A percentile compares a stretch with the other conserved stretches of the same genome.
phyloP scores from a whole-genome alignment of 2,888 invertebrate genomes.

The Amphipyra tragopoginis region DNA sequence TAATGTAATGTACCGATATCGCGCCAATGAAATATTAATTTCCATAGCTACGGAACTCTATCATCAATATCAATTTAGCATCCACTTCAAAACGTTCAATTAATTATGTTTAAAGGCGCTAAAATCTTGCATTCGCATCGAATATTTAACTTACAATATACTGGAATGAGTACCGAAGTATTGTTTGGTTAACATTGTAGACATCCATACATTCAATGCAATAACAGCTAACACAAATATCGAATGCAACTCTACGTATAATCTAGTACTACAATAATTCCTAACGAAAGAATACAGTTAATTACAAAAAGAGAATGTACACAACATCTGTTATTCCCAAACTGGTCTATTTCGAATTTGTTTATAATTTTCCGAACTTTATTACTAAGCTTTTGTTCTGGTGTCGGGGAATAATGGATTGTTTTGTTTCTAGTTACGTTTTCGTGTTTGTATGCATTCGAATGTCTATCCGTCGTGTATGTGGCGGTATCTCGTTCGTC shows the following conservation, averaged over 20 bases:
- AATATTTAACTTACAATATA: slow-evolving; percentile 49
- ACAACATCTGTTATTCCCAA: slow-evolving; percentile 60
- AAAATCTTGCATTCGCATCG: slow-evolving; percentile 54
- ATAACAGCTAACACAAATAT: slow-evolving; percentile 40
- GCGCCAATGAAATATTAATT: slow-evolving; percentile 69
- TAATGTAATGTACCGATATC: slow-evolving; percentile 54
- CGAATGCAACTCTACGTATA: slow-evolving; percentile 55
- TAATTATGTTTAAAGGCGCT: slow-evolving; percentile 72
- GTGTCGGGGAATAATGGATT: slow-evolving; percentile 61
- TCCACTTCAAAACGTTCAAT: slow-evolving; percentile 75
- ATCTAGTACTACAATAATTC: slow-evolving; percentile 55
- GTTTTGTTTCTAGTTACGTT: slow-evolving; percentile 74
- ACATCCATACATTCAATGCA: slow-evolving; percentile 31
- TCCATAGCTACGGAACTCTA: slow-evolving; percentile 71
- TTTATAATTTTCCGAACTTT: slow-evolving; percentile 82
- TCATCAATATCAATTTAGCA: slow-evolving; percentile 85
- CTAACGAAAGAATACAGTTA: slow-evolving; percentile 41
- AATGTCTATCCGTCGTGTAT: slow-evolving; percentile 59
- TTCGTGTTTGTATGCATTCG: slow-evolving; percentile 56
- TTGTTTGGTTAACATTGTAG: slow-evolving; percentile 49
- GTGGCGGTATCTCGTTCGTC: slow-evolving; percentile 79
- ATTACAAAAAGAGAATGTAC: slow-evolving; percentile 27
- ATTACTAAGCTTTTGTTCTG: slow-evolving; percentile 81
- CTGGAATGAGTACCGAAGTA: slow-evolving; percentile 55
- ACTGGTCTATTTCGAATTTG: slow-evolving; percentile 73